These are phyloP conservation scores for Trachelus iudaicus DNA, from an alignment of 2,888 invertebrate genomes.

Conservation along the genomic window DNA sequence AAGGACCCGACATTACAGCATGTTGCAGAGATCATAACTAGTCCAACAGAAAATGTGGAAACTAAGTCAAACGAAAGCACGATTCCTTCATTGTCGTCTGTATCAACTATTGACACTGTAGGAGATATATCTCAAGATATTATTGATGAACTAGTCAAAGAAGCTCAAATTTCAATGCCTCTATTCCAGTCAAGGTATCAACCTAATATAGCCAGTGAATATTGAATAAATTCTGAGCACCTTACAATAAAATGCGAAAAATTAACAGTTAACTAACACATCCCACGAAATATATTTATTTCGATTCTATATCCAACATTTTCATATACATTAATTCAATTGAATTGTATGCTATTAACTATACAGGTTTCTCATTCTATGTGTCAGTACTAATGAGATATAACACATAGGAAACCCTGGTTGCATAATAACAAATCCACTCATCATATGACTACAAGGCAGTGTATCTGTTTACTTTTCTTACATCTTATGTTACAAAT, in stretches of 20 bases:
- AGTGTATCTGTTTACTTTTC: background rate
- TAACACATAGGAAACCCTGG: background rate
- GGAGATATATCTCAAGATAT: background rate
- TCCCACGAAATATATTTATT: background rate
- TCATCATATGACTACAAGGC: background rate
- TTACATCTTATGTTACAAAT: background rate
- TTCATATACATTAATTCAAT: background rate
- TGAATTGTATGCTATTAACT: background rate
- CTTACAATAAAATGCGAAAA: background rate
- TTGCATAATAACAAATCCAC: background rate
- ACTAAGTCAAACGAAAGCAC: background rate
- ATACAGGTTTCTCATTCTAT: background rate
- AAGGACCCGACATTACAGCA: background rate
- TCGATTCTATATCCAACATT: background rate
- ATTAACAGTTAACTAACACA: background rate
- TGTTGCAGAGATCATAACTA: background rate
- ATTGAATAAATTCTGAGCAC: background rate
- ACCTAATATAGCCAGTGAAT: background rate
- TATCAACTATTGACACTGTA: background rate
- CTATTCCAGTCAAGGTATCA: conserved; percentile 11
- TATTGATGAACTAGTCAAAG: conserved; percentile 6
- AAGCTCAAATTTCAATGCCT: conserved; percentile 14
- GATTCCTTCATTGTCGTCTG: background rate
- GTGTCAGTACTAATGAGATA: background rate
- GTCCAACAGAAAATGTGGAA: background rate